phyloP scores from a whole-genome alignment of 1,140 invertebrate genomes.

The Conopomorpha cramerella region DNA sequence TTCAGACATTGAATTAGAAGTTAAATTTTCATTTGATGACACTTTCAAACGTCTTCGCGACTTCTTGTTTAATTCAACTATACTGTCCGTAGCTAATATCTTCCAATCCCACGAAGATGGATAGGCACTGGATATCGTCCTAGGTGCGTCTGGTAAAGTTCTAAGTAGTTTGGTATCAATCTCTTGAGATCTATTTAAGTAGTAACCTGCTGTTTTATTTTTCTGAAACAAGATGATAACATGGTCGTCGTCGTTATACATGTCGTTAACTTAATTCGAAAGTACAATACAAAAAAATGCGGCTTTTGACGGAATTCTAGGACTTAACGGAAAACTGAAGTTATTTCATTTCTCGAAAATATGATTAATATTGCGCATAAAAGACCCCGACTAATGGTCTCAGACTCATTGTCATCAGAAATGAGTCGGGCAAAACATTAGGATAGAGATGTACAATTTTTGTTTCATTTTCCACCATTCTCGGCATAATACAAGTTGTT shows the following conservation, averaged over 20 bases:
- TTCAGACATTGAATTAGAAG: conserved; percentile 36
- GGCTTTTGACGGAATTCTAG: too few species aligned
- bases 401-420: too few species aligned
- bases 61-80: conserved; percentile 43
- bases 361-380: too few species aligned
- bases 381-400: too few species aligned
- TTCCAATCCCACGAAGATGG: conserved; percentile 76
- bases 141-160: conserved; percentile 77
- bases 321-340: too few species aligned
- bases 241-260: too few species aligned
- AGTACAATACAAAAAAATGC: too few species aligned
- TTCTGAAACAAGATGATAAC: conserved; percentile 69
- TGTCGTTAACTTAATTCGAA: too few species aligned
- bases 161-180: conserved; percentile 71
- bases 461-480: too few species aligned
- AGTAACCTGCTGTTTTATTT: conserved; percentile 80
- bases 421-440: too few species aligned
- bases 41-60: conserved; percentile 40
- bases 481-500: too few species aligned
- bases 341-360: too few species aligned
- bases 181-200: conserved; percentile 74
- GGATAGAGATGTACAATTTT: not conserved
- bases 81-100: conserved; percentile 59
- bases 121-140: conserved; percentile 69
- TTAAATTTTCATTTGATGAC: conserved; percentile 52